These are phyloP conservation scores for Falco punctatus DNA, from an alignment of 2,113 vertebrate genomes.

Conservation along the genomic window DNA sequence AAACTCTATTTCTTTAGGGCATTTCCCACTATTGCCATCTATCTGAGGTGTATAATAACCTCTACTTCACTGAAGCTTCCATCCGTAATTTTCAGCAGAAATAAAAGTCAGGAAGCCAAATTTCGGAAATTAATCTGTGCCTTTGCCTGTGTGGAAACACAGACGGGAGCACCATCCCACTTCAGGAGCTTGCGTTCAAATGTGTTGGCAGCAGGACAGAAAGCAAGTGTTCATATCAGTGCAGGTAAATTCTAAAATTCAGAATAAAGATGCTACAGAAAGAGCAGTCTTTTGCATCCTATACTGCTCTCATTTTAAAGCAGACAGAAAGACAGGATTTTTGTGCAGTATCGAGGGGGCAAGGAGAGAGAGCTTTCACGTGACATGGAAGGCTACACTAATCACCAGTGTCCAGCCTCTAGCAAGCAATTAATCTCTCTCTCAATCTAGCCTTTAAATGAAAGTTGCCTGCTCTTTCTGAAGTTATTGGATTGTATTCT, in stretches of 20 bases:
- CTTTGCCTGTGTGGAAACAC: neutral
- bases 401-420: neutral
- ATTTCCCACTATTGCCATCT: neutral
- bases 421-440: neutral
- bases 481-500: constrained; percentile 10
- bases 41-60: neutral
- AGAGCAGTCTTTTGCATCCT: neutral
- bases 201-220: constrained; percentile 29
- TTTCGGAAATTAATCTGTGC: constrained; percentile 46
- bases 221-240: neutral
- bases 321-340: neutral
- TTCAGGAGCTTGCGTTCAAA: neutral
- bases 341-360: neutral
- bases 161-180: constrained; percentile 26
- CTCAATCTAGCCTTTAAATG: neutral
- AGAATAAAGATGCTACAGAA: neutral
- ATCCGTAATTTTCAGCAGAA: neutral
- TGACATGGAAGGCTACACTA: neutral
- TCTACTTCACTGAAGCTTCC: neutral
- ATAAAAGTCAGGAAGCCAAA: constrained; percentile 33
- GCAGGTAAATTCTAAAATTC: neutral
- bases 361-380: neutral
- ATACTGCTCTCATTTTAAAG: neutral
- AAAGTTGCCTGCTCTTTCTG: neutral
- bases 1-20: neutral